Evolutionary conservation across 1,140 invertebrate genomes (phyloP), one percentile per base, ranked within the genome.

Genomic region (Tetraneura akinire): DNA sequence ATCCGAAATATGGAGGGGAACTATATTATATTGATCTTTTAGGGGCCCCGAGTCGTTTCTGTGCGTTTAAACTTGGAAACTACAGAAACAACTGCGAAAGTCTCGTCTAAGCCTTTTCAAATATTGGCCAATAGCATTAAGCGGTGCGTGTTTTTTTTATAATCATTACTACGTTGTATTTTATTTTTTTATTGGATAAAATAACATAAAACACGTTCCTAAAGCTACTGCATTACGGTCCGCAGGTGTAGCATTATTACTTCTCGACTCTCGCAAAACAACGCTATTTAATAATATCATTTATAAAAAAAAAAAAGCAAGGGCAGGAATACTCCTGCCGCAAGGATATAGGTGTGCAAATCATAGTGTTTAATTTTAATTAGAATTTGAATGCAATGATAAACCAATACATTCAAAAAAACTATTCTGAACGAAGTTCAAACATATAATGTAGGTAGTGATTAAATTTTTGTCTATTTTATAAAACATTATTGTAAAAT

Each of bases 11-110:
- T 51, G 51, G 47, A 71, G 47, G 45, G 29, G 26, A 29, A 49
- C 32, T n/a, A 14, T 53, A 53, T 18, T 49, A 29, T 71, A 71
- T 71, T 71, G 68, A 71, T 71, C 45, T 71, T 71, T 71, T 51
- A 21, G 32, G 8, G 32, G 18, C 45, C 45, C 23, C 26, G 49
- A 71, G 47, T 14, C 29, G 16, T 51, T 51, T 51, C 45, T n/a
- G 23, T 49, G 18, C 23, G n/a, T 71, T n/a, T 29, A 51, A n/a
- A n/a, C n/a, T n/a, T n/a, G n/a, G n/a, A 18, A 23, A 3, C 45
- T 21, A 37, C 14, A 23, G 26, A 47, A 70, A 70, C 66, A 70
- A 70, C 66, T 49, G 6, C 9, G 4, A 51, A 71, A 4, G 68
- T 32, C 51, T 51, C 8, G 51, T 49, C 45, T 51, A 51, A 37